Evolutionary conservation across 1,140 invertebrate species (phyloP).

Genomic region (Amphibalanus amphitrite): DNA sequence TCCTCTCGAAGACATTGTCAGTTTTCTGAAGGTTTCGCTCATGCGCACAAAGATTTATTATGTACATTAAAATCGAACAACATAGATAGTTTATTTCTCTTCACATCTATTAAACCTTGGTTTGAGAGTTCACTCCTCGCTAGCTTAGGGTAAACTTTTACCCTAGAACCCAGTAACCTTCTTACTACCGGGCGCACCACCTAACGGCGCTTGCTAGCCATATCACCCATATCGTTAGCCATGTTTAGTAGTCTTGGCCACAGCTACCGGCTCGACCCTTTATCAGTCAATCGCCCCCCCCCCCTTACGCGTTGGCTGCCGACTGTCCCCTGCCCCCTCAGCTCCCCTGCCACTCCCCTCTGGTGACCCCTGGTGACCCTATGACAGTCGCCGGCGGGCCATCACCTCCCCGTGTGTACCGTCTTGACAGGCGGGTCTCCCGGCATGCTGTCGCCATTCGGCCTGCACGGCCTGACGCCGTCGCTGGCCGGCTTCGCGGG

Average conservation of each 20-base stretch:
- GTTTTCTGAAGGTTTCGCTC: neutral
- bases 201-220: too few species aligned
- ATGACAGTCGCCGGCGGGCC: too few species aligned
- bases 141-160: neutral
- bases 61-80: neutral
- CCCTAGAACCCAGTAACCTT: neutral
- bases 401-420: too few species aligned
- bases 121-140: neutral
- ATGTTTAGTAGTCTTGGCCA: too few species aligned
- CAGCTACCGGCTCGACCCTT: too few species aligned
- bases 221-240: too few species aligned
- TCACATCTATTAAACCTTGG: neutral
- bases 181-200: neutral
- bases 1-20: neutral
- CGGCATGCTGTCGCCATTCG: slow-evolving; percentile 8
- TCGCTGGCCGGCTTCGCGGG: slow-evolving; percentile 13
- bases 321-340: too few species aligned
- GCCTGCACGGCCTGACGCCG: neutral
- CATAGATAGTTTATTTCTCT: neutral
- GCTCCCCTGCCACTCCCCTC: too few species aligned
- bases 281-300: too few species aligned
- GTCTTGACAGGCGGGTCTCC: slow-evolving; percentile 2
- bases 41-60: neutral
- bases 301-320: too few species aligned
- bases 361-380: too few species aligned